Base-by-base conservation (phyloP, 2,113 vertebrate species). In the Varanus salvator region DNA sequence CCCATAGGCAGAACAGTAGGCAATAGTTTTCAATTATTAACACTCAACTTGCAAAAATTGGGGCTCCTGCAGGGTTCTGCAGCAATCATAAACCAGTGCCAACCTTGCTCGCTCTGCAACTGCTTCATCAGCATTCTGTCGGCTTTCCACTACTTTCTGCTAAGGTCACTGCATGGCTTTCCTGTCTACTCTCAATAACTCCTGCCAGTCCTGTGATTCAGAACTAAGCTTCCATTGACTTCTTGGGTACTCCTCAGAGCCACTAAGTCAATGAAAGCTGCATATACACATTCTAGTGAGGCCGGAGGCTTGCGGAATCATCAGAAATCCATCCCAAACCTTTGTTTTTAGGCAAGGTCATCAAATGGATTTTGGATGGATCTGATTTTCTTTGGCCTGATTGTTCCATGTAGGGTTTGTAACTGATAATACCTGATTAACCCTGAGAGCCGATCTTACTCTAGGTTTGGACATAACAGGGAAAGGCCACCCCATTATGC, bases 21-120 rank as follows among this genome's bases (percentile, higher is more conserved):
- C 83, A 90, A 78, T 80, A 80, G 50, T 85, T 90, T 90, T 90
- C 89, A 90, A 85, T 85, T 86, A 90, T 90, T 86, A 85, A 90
- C 89, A 80, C 83, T 90, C 66, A 80, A 80, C 89, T 60, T 80
- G 89, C 83, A 90, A 90, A 86, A 90, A 90, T 19, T 57, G 75
- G 89, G 29, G 34, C 64, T 57, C 50, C 75, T 57, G 75, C 66
- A 72, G 75, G 74, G 66, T 90, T n/a, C 64, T 57, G 38, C n/a
- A 80, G 74, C 82, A 72, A 90, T 90, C 75, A 60, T n/a, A 60
- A 44, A 8, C 74, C 52, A 31, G n/a, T 9, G 50, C 60, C 50
- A 57, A 50, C 44, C 48, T 11, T 0, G 14, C 48, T 31, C 66
- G 8, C 6, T 71, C 75, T 80, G 7, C 31, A 38, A 31, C 48